Conservation (phyloP, 2,113 vertebrate species). For the Oreotrochilus melanogaster region DNA sequence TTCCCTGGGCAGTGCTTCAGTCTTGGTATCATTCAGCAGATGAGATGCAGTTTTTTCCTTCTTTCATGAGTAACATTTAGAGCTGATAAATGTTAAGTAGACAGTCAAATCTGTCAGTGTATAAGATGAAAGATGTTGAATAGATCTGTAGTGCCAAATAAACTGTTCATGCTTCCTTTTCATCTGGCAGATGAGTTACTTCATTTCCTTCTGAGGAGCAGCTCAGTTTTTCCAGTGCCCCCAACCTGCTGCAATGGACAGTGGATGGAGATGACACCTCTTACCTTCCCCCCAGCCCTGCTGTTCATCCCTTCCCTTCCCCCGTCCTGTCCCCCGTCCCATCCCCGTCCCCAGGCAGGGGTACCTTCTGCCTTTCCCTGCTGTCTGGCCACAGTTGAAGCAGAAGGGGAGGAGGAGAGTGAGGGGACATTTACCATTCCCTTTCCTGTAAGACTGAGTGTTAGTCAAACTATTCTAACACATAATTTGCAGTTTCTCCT, state of each 20-base stretch:
- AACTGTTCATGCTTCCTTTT: not conserved
- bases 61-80: not conserved
- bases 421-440: not conserved
- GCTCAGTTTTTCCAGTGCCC: not conserved
- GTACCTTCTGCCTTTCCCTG: not conserved
- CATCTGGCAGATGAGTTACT: not conserved
- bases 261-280: not conserved
- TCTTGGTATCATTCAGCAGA: not conserved
- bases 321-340: too few relatives aligned
- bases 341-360: too few relatives aligned
- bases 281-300: not conserved
- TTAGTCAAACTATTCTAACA: not conserved
- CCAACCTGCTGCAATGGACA: not conserved
- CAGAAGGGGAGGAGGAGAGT: not conserved
- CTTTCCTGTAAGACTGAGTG: not conserved
- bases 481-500: not conserved
- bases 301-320: too few relatives aligned
- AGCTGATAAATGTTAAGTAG: constrained; percentile 14
- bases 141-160: not conserved
- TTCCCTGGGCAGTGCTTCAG: not conserved
- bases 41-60: not conserved
- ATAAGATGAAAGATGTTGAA: not conserved
- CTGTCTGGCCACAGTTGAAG: not conserved
- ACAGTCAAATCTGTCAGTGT: constrained; percentile 8
- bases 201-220: not conserved